Conservation (phyloP, 1,140 invertebrate species). For the Lepidotrigona ventralis region DNA sequence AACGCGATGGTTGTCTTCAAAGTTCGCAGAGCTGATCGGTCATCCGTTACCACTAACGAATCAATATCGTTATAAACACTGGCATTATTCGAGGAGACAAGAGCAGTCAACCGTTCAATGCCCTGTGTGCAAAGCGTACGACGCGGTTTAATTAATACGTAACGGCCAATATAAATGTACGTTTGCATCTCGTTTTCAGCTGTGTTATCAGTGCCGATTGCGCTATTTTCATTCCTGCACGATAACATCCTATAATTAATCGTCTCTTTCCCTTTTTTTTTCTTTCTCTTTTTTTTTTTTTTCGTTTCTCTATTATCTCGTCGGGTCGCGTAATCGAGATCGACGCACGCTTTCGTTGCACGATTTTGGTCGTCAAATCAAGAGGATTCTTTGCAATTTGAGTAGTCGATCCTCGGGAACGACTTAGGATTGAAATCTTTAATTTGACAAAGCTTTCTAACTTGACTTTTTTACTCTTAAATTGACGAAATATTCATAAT, state of each 20-base stretch:
- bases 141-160: slow-evolving; percentile 59
- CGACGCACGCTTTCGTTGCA: background rate
- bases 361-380: slow-evolving; percentile 14
- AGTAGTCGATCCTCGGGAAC: slow-evolving; percentile 6
- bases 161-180: slow-evolving; percentile 22
- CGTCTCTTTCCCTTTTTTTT: background rate
- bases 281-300: no score
- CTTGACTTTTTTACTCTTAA: no score
- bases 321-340: background rate
- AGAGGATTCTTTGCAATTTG: background rate
- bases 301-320: background rate
- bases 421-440: no score
- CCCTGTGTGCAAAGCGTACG: slow-evolving; percentile 33
- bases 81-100: slow-evolving; percentile 59
- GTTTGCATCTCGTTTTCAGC: slow-evolving; percentile 18
- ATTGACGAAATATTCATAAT: no score
- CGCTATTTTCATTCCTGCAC: background rate
- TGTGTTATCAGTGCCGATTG: slow-evolving; percentile 11
- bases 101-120: slow-evolving; percentile 60
- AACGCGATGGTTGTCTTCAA: slow-evolving; percentile 3
- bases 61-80: slow-evolving; percentile 58
- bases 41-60: slow-evolving; percentile 41
- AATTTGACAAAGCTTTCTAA: no score
- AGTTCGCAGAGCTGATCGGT: background rate
- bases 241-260: slow-evolving; percentile 18